Evolutionary conservation across 2,888 invertebrate species (phyloP).

Genomic region (Hirtodrosophila histrioides): DNA sequence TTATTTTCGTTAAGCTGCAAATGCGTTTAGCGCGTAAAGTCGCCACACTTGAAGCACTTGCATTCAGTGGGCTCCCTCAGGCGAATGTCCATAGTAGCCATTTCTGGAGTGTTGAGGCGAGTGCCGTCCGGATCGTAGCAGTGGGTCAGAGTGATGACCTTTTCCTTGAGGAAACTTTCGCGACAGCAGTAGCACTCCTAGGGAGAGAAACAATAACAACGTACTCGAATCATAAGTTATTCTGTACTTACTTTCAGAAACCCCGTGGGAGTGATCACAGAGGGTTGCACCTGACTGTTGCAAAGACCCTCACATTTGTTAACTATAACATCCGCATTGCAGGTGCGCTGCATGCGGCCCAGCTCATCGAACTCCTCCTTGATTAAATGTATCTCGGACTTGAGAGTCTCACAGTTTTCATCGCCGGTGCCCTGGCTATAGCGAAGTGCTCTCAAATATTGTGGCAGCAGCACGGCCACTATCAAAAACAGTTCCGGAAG

Average conservation of each 20-base stretch:
- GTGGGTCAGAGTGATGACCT: constrained; percentile 91
- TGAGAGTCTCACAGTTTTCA: constrained; percentile 93
- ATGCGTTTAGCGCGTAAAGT: constrained; percentile 88
- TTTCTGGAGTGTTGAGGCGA: constrained; percentile 88
- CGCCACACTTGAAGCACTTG: constrained; percentile 95
- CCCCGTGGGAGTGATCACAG: constrained; percentile 93
- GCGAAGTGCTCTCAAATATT: constrained; percentile 65
- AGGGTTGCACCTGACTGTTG: constrained; percentile 95
- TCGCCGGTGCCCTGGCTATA: constrained; percentile 85
- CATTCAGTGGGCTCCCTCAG: constrained; percentile 95
- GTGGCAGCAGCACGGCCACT: constrained; percentile 54
- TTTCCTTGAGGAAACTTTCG: constrained; percentile 93
- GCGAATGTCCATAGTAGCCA: constrained; percentile 91
- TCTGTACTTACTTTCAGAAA: constrained; percentile 88
- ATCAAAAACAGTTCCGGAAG: constrained; percentile 62
- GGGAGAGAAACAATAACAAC: background rate
- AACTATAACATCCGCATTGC: constrained; percentile 94
- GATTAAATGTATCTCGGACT: constrained; percentile 93
- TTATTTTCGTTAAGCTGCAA: constrained; percentile 26
- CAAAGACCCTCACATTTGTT: constrained; percentile 98
- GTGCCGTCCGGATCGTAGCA: constrained; percentile 95
- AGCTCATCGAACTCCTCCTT: constrained; percentile 96
- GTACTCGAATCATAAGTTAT: accelerated
- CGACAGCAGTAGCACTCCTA: constrained; percentile 96
- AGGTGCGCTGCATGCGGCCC: constrained; percentile 93